phyloP scores from a whole-genome alignment of 2,113 vertebrate species.

The Phasianus colchicus region DNA sequence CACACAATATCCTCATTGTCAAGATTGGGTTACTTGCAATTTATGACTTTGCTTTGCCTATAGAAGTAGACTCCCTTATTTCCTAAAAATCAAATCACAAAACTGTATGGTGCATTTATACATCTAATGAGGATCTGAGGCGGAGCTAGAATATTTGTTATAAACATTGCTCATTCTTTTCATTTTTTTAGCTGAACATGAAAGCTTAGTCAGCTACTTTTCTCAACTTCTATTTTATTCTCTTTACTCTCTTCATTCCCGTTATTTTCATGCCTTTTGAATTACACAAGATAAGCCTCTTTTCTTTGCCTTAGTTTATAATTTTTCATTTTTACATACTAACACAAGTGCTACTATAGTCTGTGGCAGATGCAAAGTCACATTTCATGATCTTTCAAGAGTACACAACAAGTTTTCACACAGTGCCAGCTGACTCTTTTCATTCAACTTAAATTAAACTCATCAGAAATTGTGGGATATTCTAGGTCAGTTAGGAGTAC shows the following conservation, averaged over 20 bases:
- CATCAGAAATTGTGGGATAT: background rate
- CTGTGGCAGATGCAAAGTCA: background rate
- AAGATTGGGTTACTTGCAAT: fast-evolving
- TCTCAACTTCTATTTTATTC: background rate
- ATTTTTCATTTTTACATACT: background rate
- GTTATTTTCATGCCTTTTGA: background rate
- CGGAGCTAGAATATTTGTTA: background rate
- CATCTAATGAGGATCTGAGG: background rate
- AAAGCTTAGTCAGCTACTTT: background rate
- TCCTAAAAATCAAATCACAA: background rate
- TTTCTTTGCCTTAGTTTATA: background rate
- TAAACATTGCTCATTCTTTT: background rate
- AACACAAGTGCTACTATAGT: background rate
- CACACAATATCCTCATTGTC: background rate
- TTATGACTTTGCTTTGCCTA: background rate
- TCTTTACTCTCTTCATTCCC: background rate
- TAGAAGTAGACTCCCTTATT: background rate
- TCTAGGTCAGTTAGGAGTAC: background rate
- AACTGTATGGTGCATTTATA: background rate
- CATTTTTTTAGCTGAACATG: background rate
- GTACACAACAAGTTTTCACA: background rate
- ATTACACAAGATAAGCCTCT: background rate
- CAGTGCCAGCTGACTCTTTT: background rate
- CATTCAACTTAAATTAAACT: background rate
- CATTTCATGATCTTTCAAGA: background rate